A percentile compares a stretch with the other conserved stretches of the same genome.
phyloP scores from a whole-genome alignment of 2,113 vertebrate species.

The Pteruthius melanotis region DNA sequence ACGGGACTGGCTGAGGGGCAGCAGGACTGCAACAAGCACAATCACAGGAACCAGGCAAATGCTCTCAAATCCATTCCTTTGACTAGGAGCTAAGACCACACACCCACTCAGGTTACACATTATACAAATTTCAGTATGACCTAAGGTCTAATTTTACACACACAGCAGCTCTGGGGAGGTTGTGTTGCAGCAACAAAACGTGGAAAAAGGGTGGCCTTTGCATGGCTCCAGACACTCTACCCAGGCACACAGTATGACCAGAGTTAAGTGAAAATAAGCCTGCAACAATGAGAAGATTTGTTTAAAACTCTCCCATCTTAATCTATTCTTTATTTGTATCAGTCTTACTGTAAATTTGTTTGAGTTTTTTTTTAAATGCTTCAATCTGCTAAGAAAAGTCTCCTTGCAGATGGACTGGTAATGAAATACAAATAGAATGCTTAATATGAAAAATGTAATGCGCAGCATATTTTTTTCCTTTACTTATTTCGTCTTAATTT shows the following conservation, averaged over 20 bases:
- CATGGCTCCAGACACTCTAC: neutral
- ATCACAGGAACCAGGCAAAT: neutral
- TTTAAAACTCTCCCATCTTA: neutral
- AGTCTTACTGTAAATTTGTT: neutral
- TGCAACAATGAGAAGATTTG: neutral
- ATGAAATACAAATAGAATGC: constrained; percentile 32
- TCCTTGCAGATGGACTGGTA: constrained; percentile 39
- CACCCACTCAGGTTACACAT: fast-evolving
- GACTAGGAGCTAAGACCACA: neutral
- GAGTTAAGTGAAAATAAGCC: neutral
- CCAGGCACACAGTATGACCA: neutral
- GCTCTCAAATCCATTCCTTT: neutral
- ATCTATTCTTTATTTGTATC: neutral
- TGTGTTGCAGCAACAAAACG: neutral
- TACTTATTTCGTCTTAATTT: constrained; percentile 39
- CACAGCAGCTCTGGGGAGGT: neutral
- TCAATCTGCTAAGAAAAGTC: constrained; percentile 19
- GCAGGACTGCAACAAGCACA: neutral
- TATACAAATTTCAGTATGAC: neutral
- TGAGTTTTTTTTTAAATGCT: neutral
- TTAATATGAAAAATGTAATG: neutral
- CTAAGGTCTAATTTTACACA: neutral
- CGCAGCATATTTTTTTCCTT: neutral
- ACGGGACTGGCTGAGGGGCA: neutral
- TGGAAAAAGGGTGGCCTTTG: neutral